phyloP scores from a whole-genome alignment of 2,113 vertebrate genomes.

The Ailurus styani region DNA sequence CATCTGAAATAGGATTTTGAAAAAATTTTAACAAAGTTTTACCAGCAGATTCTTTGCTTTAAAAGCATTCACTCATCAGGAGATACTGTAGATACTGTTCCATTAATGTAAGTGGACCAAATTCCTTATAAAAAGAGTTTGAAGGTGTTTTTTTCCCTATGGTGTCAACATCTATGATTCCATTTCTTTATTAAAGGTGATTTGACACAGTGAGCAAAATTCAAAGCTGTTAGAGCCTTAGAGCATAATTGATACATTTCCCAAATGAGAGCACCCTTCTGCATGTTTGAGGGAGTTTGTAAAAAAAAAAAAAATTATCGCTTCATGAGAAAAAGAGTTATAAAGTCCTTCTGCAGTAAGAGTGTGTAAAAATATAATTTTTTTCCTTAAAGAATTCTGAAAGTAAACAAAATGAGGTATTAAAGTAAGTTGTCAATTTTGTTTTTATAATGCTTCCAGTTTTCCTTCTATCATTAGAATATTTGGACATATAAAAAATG shows the following conservation, averaged over 20 bases:
- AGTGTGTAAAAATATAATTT: neutral
- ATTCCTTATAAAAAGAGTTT: neutral
- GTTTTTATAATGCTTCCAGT: neutral
- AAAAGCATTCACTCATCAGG: neutral
- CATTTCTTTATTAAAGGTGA: conserved; percentile 26
- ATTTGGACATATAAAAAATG: neutral
- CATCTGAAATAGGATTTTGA: conserved; percentile 2
- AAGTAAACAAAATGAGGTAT: conserved; percentile 4
- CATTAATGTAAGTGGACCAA: neutral
- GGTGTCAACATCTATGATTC: neutral
- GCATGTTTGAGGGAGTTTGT: neutral
- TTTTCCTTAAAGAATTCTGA: neutral
- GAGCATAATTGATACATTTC: neutral
- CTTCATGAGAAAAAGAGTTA: neutral
- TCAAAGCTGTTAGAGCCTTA: conserved; percentile 6
- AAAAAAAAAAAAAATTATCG: neutral
- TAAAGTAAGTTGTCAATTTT: neutral
- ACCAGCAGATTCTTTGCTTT: neutral
- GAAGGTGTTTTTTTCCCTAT: neutral
- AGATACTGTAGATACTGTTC: neutral
- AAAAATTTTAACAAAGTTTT: conserved; percentile 16
- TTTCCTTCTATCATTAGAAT: neutral
- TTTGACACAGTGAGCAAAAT: conserved; percentile 32
- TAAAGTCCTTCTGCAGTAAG: neutral
- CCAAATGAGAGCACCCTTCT: neutral